Conservation (phyloP, 2,113 vertebrate genomes). For the Rhea pennata region DNA sequence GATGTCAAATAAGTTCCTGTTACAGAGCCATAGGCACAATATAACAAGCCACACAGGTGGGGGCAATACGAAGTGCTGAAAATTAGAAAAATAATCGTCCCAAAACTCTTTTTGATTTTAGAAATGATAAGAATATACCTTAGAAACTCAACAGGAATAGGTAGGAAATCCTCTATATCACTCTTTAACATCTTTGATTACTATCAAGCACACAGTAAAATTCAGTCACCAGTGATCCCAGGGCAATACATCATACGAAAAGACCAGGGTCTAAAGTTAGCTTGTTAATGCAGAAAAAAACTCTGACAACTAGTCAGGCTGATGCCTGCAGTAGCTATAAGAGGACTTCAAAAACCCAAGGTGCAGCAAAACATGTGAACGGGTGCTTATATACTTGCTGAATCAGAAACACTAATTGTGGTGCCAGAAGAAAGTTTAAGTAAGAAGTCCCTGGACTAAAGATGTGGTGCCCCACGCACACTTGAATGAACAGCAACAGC, state of each 20-base stretch:
- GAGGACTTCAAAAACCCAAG: fast-evolving
- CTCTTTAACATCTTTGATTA: neutral
- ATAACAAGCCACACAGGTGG: neutral
- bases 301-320: neutral
- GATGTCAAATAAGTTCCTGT: neutral
- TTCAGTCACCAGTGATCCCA: neutral
- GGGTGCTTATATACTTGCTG: neutral
- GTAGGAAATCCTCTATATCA: neutral
- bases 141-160: neutral
- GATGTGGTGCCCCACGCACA: neutral
- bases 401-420: neutral
- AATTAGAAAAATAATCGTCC: neutral
- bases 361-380: neutral
- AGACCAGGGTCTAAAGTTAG: neutral
- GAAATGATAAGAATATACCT: neutral
- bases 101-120: neutral
- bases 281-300: neutral
- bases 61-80: neutral
- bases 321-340: neutral
- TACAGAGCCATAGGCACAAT: neutral
- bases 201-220: neutral
- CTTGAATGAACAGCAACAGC: neutral
- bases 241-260: neutral
- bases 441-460: neutral
- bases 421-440: neutral